Conservation (phyloP, 2,797 vertebrate genomes). For the Argyrosomus regius region DNA sequence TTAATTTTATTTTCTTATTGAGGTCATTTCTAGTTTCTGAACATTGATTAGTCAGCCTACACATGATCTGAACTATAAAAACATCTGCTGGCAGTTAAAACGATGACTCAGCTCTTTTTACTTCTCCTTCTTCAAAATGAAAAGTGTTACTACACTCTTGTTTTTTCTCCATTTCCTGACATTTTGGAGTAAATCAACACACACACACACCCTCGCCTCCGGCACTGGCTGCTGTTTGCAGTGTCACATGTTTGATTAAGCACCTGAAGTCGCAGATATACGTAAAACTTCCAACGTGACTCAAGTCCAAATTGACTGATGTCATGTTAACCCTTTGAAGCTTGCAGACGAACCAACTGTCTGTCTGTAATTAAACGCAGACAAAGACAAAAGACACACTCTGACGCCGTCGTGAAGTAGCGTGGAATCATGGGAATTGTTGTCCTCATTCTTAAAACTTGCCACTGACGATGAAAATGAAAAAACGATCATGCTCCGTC, state of each 20-base stretch:
- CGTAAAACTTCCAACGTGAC: neutral
- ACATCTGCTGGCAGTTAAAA: neutral
- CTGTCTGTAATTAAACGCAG: too few relatives aligned
- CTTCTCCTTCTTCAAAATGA: slow-evolving; percentile 27
- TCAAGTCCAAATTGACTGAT: neutral
- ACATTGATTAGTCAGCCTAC: neutral
- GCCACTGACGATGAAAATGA: too few relatives aligned
- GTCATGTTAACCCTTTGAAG: neutral
- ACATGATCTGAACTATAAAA: neutral
- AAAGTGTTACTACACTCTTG: neutral
- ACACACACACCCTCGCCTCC: neutral
- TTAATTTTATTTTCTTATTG: neutral
- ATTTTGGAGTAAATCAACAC: neutral
- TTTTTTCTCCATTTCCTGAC: neutral
- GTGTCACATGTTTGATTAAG: neutral
- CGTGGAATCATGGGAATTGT: too few relatives aligned
- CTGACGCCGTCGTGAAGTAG: too few relatives aligned
- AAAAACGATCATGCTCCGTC: too few relatives aligned
- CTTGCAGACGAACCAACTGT: too few relatives aligned
- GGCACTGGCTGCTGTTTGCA: neutral
- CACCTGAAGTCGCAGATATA: neutral
- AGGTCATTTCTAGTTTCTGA: neutral
- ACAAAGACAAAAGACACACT: too few relatives aligned
- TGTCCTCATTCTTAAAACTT: too few relatives aligned
- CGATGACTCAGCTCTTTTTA: slow-evolving; percentile 14